phyloP scores from a whole-genome alignment of 2,113 vertebrate genomes.

The Chamaetylas fuelleborni region DNA sequence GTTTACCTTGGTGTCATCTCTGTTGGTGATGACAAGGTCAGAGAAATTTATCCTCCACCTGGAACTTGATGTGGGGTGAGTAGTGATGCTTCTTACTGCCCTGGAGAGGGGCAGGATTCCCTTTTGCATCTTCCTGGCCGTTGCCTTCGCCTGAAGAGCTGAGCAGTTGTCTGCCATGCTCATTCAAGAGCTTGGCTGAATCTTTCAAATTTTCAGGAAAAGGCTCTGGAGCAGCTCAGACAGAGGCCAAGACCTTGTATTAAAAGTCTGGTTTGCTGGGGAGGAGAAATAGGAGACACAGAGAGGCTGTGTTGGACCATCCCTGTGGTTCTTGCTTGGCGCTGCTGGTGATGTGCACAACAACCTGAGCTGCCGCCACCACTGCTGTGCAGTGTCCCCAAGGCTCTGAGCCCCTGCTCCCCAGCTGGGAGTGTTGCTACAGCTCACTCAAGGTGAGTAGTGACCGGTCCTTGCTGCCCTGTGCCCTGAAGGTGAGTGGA shows the following conservation, averaged over 20 bases:
- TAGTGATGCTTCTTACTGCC: not conserved
- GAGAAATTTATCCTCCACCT: not conserved
- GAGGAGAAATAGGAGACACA: not conserved
- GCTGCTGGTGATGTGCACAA: not conserved
- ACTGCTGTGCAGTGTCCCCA: not conserved
- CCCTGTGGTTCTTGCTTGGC: not conserved
- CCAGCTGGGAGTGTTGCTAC: not conserved
- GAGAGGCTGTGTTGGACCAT: not conserved
- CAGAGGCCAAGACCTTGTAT: not conserved
- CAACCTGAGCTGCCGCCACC: rapidly evolving
- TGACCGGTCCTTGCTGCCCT: not conserved
- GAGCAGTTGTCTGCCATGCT: not conserved
- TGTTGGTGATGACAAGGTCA: not conserved
- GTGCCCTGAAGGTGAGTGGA: not conserved
- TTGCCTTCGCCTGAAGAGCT: not conserved
- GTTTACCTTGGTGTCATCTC: not conserved
- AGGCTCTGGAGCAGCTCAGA: not conserved
- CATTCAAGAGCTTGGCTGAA: not conserved
- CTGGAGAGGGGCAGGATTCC: not conserved
- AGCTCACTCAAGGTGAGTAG: not conserved
- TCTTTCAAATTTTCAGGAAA: not conserved
- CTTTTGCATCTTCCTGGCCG: not conserved
- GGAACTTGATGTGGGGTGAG: not conserved
- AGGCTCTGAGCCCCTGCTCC: not conserved
- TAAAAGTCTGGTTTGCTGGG: not conserved